These are phyloP conservation scores for Rhizomys pruinosus DNA, from an alignment of 2,113 vertebrate genomes.

Conservation along the genomic window DNA sequence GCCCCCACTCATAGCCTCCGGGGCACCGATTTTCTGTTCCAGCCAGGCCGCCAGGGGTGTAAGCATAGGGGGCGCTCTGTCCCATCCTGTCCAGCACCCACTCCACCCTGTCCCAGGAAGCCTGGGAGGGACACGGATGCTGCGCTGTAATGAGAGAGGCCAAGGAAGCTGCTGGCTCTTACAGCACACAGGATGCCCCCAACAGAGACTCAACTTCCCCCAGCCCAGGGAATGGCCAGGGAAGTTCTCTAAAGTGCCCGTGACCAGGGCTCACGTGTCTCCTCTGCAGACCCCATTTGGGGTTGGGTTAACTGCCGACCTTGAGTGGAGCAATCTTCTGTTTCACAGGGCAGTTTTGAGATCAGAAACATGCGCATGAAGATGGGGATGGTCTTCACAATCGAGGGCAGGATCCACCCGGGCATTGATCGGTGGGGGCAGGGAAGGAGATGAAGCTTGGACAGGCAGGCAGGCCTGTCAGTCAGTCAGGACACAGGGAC, in stretches of 20 bases:
- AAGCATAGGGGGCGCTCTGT: not conserved
- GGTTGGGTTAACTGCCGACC: not conserved
- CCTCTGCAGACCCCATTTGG: fast-evolving
- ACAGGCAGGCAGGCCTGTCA: too few relatives aligned
- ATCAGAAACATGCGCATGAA: slow-evolving; percentile 87
- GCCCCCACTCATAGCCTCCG: not conserved
- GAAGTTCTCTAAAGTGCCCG: not conserved
- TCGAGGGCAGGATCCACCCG: slow-evolving; percentile 89
- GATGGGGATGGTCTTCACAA: slow-evolving; percentile 87
- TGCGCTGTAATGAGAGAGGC: not conserved
- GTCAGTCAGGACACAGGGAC: not conserved
- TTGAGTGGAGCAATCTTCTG: not conserved
- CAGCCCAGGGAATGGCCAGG: too few relatives aligned
- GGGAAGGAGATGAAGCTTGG: too few relatives aligned
- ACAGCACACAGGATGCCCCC: not conserved
- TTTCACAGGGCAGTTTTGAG: slow-evolving; percentile 84
- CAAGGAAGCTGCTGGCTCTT: fast-evolving
- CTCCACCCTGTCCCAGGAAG: not conserved
- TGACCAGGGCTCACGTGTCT: fast-evolving
- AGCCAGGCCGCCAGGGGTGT: not conserved
- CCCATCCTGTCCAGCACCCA: too few relatives aligned
- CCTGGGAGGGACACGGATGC: not conserved
- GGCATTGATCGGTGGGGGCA: too few relatives aligned
- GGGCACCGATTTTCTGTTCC: not conserved
- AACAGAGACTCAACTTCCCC: too few relatives aligned